Evolutionary conservation across 2,113 vertebrate species (phyloP).

Genomic region (Equus quagga): DNA sequence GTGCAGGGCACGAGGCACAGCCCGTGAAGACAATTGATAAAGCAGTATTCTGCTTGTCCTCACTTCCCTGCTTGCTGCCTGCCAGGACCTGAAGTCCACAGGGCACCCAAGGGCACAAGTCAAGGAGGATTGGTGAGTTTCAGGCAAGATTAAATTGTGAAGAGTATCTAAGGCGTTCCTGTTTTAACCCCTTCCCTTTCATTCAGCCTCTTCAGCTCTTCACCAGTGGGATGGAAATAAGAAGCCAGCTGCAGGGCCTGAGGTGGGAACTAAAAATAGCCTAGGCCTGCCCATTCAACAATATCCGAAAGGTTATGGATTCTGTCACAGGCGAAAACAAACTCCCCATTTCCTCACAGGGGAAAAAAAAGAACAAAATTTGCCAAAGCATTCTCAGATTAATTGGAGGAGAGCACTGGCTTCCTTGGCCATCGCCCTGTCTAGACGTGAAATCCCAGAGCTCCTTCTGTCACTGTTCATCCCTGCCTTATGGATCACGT

Average conservation of each 20-base stretch:
- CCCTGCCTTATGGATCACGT: not conserved
- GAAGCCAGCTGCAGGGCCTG: not conserved
- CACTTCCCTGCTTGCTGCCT: accelerated
- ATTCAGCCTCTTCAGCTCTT: not conserved
- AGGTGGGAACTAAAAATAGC: not conserved
- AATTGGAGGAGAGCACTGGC: not conserved
- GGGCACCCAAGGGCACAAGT: accelerated
- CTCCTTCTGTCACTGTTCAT: not conserved
- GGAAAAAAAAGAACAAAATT: not conserved
- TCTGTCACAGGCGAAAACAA: slow-evolving; percentile 49
- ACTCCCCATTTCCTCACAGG: not conserved
- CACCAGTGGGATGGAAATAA: not conserved
- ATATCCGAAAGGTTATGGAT: not conserved
- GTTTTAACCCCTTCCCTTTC: not conserved
- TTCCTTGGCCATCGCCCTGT: not conserved
- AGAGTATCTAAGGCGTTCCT: not conserved
- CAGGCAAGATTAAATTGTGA: not conserved
- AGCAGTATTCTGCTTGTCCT: accelerated
- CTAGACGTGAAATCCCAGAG: slow-evolving; percentile 25
- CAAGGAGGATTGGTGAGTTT: not conserved
- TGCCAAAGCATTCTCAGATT: slow-evolving; percentile 27
- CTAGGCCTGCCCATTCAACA: not conserved
- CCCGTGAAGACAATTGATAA: accelerated
- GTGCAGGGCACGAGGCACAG: no score
- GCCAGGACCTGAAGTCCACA: accelerated